Evolutionary conservation across 2,888 invertebrate species (phyloP).

Genomic region (Ecliptopera silaceata): DNA sequence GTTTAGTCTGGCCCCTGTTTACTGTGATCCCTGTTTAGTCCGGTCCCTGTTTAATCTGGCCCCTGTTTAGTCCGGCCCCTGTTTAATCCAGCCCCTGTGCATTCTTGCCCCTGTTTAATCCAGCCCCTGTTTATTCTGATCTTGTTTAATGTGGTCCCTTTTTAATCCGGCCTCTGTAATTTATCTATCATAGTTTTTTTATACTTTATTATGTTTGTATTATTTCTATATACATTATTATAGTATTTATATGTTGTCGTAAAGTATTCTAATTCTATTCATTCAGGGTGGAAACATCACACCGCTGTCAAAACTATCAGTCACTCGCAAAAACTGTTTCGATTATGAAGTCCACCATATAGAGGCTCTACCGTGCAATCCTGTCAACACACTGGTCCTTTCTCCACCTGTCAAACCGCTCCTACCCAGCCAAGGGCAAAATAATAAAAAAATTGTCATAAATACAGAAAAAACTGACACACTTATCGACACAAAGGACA

Average conservation of each 20-base stretch:
- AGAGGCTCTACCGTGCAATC: neutral
- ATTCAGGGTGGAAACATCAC: constrained; percentile 19
- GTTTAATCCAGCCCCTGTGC: no score
- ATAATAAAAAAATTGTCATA: neutral
- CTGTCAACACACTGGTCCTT: neutral
- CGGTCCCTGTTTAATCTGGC: no score
- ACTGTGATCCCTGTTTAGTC: no score
- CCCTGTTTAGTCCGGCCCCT: no score
- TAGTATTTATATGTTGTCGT: no score
- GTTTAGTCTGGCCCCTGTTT: no score
- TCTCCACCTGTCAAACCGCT: neutral
- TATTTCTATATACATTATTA: neutral
- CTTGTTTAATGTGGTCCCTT: no score
- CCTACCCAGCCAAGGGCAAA: neutral
- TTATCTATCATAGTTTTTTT: no score
- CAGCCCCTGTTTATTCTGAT: no score
- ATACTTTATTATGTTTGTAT: no score
- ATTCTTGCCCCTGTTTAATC: no score
- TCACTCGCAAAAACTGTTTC: constrained; percentile 18
- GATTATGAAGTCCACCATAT: constrained; percentile 25
- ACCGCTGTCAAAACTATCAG: constrained; percentile 26
- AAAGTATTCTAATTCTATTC: neutral
- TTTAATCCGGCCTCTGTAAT: no score
- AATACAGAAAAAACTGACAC: constrained; percentile 6
- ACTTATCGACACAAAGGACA: neutral